Evolutionary conservation across 37 sponge, comb jelly and placozoan species (phyloP).

Genomic region (Haliclona indistincta): DNA sequence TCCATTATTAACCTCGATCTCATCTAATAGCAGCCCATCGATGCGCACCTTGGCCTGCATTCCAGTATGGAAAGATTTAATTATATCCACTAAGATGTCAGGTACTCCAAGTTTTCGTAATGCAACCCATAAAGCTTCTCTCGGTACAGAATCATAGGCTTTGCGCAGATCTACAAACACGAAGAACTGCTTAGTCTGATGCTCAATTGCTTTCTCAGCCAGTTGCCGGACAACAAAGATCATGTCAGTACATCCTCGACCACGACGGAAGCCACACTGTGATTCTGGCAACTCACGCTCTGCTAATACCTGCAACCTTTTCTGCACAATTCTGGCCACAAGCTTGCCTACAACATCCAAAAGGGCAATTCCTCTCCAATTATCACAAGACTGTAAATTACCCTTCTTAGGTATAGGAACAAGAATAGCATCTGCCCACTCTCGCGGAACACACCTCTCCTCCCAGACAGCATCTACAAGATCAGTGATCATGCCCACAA

Average conservation of each 20-base stretch:
- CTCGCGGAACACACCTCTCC: not conserved
- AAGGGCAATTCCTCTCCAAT: slow-evolving; percentile 21
- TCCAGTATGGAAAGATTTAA: slow-evolving; percentile 25
- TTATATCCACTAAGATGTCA: not conserved
- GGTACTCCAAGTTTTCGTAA: slow-evolving; percentile 1
- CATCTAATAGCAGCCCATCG: slow-evolving; percentile 1
- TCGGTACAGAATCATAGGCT: slow-evolving; percentile 25
- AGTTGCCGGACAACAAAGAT: slow-evolving; percentile 21
- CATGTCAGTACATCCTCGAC: slow-evolving; percentile 33
- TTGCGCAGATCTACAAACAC: slow-evolving; percentile 15
- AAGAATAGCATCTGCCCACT: slow-evolving; percentile 4
- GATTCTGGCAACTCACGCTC: no score
- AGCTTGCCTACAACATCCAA: slow-evolving; percentile 21
- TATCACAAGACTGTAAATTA: slow-evolving; percentile 2
- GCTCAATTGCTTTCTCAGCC: slow-evolving; percentile 17
- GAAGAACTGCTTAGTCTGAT: not conserved
- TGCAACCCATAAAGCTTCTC: slow-evolving; percentile 14
- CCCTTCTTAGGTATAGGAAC: no score
- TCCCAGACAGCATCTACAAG: slow-evolving; percentile 7
- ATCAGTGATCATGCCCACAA: slow-evolving; percentile 2
- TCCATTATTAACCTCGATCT: slow-evolving; percentile 9
- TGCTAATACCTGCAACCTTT: slow-evolving; percentile 11
- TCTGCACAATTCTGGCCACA: slow-evolving; percentile 2
- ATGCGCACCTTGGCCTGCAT: slow-evolving; percentile 22
- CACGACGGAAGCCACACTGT: slow-evolving; percentile 21